Evolutionary conservation across 2,888 invertebrate species (phyloP), one percentile per base, ranked within the genome.

Genomic region (Unio delphinus): DNA sequence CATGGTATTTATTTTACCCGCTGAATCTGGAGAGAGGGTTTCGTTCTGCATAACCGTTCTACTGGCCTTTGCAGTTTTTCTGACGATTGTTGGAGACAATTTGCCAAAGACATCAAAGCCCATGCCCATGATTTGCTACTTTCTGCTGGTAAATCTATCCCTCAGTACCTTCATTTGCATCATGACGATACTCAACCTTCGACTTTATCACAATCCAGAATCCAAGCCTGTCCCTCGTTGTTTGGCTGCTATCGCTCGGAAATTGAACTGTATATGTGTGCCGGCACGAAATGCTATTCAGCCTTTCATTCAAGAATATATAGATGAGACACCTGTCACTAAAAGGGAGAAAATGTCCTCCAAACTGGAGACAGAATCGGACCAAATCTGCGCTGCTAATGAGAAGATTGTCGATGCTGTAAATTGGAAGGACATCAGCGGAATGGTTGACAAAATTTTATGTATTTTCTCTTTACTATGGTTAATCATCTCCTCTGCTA

Each of bases 51-150:
- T 74, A 18, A 76, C 76, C 1, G 72, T 76, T n/a, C 63, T 76
- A 26, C 70, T 76, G 17, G 73, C 76, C 1, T 62, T 76, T 3
- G 74, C 74, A 18, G 76, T 76, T n/a, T 76, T 76, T 64, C 58
- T 76, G 57, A 74, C 74, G 4, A 67, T 76, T 3, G 74, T 76
- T 26, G 73, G 70, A 7, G 76, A 76, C 55, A 76, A 74, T 57
- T 58, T 76, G 28, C 76, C 76, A 18, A 72, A 76, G 57, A 74
- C 74, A 15, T 76, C 76, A 4, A 61, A 74, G 45, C 76, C 73
- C 15, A 72, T 74, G 67, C 64, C 76, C 0, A n/a, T 70, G 0
- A 55, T 76, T 28, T 68, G 64, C 20, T 76, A 68, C 30, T 76
- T 70, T 30, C 68, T 76, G 11, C 67, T 74, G 60, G 59, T 57